A percentile compares a stretch with the other conserved stretches of the same genome.
These are phyloP conservation scores for Nettapus auritus DNA, from an alignment of 2,113 vertebrate genomes.

Conservation along the genomic window DNA sequence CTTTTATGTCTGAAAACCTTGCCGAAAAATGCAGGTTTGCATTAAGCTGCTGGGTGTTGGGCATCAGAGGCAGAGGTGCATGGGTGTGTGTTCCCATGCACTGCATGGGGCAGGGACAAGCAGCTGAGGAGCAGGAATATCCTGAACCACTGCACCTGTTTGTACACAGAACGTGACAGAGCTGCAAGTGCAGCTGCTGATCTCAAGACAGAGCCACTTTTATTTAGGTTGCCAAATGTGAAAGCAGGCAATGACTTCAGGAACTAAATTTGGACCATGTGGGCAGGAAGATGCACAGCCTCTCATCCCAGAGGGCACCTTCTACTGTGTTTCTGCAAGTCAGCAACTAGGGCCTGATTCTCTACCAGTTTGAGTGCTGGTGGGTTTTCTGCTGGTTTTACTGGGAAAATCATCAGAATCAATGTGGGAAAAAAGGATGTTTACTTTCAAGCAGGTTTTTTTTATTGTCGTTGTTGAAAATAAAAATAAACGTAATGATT, in stretches of 20 bases:
- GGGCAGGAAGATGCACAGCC: neutral
- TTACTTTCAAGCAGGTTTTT: neutral
- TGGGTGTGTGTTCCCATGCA: accelerated
- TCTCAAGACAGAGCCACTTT: neutral
- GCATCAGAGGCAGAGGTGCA: neutral
- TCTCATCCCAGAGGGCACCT: accelerated
- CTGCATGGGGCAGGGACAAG: neutral
- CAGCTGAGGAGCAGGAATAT: neutral
- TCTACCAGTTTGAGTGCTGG: accelerated
- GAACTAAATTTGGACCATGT: neutral
- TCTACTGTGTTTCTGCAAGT: neutral
- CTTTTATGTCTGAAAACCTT: neutral
- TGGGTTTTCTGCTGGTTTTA: neutral
- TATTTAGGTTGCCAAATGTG: neutral
- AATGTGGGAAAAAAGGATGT: accelerated
- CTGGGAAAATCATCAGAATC: neutral
- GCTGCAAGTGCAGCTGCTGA: neutral
- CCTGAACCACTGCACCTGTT: neutral
- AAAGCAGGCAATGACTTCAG: neutral
- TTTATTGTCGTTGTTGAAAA: neutral
- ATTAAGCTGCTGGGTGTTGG: neutral
- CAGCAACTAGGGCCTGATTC: neutral
- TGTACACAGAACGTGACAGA: neutral
- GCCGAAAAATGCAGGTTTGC: neutral
- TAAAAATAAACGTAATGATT: neutral